These are phyloP conservation scores for Villa cingulata DNA, from an alignment of 2,888 invertebrate species.

Conservation along the genomic window DNA sequence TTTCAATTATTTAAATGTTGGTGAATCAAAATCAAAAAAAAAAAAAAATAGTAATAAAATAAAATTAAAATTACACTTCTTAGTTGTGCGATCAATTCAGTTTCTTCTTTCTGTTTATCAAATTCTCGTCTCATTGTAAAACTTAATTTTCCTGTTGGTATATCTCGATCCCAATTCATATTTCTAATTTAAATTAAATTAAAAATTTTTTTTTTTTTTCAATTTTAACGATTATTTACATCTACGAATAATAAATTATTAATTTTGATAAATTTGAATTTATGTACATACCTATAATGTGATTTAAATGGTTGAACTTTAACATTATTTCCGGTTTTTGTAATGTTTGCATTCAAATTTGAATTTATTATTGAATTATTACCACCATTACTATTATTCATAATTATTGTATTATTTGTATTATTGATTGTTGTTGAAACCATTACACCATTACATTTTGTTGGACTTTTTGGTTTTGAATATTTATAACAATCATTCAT, in stretches of 20 bases:
- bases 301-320: constrained; percentile 1
- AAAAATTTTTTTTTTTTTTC: neutral
- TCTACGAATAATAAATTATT: too few species aligned
- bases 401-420: neutral
- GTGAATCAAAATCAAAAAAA: neutral
- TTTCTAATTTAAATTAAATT: constrained; percentile 16
- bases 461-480: constrained; percentile 37
- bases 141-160: constrained; percentile 60
- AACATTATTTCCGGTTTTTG: neutral
- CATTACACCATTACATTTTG: constrained; percentile 23
- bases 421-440: constrained; percentile 24
- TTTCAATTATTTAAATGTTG: neutral
- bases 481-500: constrained; percentile 35
- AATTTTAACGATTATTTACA: too few species aligned
- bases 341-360: too few species aligned
- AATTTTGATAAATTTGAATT: too few species aligned
- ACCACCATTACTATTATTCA: neutral
- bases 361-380: too few species aligned
- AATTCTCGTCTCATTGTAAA: constrained; percentile 88
- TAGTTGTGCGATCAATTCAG: constrained; percentile 69
- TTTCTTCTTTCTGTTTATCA: constrained; percentile 80
- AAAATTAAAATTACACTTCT: constrained; percentile 53
- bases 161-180: constrained; percentile 61
- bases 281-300: neutral
- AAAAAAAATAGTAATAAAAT: constrained; percentile 7